These are phyloP conservation scores for Glareola pratincola DNA, from an alignment of 2,113 vertebrate genomes.

Conservation along the genomic window DNA sequence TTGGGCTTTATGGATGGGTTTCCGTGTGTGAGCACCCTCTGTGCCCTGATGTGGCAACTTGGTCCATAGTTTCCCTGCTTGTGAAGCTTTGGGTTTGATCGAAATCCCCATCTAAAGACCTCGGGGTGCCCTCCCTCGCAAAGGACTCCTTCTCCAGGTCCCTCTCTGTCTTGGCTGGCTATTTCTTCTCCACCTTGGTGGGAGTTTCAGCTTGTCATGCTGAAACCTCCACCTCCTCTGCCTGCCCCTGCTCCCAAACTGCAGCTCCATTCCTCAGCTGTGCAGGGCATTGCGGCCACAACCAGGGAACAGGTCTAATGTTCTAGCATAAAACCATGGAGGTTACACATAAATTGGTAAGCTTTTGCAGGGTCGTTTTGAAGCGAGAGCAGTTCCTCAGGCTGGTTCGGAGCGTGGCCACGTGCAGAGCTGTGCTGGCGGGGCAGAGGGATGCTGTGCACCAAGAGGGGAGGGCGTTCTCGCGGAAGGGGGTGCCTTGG, in stretches of 20 bases:
- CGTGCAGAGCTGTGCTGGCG: not conserved
- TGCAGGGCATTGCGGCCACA: rapidly evolving
- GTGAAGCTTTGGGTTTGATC: not conserved
- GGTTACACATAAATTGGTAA: not conserved
- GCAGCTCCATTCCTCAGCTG: not conserved
- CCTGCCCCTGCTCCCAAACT: not conserved
- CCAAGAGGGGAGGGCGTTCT: not conserved
- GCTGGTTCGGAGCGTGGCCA: not conserved
- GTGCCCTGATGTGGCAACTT: not conserved
- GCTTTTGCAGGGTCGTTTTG: not conserved
- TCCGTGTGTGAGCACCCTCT: not conserved
- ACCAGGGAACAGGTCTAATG: not conserved
- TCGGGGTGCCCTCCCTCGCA: not conserved
- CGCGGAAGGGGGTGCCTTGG: not conserved
- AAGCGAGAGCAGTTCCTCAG: not conserved
- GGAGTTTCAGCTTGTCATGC: not conserved
- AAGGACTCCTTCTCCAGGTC: not conserved
- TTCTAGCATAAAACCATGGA: not conserved
- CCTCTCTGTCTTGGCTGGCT: not conserved
- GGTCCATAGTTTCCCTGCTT: rapidly evolving
- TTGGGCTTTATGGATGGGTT: not conserved
- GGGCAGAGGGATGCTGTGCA: not conserved
- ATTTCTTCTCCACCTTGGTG: not conserved
- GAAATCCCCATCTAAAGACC: not conserved
- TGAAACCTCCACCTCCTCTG: not conserved